Evolutionary conservation across 2,113 vertebrate species (phyloP).

Genomic region (Riparia riparia): DNA sequence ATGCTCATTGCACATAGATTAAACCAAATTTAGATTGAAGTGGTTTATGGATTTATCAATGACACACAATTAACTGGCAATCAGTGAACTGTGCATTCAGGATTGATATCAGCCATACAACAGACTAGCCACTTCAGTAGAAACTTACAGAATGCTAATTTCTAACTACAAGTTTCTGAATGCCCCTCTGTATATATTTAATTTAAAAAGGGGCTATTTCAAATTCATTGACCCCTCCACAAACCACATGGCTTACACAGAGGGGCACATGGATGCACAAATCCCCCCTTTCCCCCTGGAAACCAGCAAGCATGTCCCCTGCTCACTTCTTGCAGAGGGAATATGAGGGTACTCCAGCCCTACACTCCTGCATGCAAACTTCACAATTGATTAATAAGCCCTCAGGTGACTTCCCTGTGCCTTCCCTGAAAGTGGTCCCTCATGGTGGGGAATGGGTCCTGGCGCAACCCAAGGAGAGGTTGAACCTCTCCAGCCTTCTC

Average conservation of each 20-base stretch:
- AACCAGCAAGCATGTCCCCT: not conserved
- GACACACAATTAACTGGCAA: not conserved
- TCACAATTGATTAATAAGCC: not conserved
- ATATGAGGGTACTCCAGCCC: not conserved
- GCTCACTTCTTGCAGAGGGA: not conserved
- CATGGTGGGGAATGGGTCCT: not conserved
- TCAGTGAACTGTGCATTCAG: not conserved
- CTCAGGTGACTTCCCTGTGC: rapidly evolving
- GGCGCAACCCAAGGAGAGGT: rapidly evolving
- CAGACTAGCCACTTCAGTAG: not conserved
- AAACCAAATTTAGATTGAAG: not conserved
- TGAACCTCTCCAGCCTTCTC: not conserved
- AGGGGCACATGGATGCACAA: rapidly evolving
- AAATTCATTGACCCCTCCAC: not conserved
- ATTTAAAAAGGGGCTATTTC: not conserved
- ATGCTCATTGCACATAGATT: not conserved
- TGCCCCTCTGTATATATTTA: rapidly evolving
- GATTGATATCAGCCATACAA: not conserved
- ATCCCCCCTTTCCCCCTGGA: rapidly evolving
- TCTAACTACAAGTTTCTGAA: not conserved
- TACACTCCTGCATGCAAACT: not conserved
- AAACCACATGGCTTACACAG: not conserved
- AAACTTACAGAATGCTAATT: not conserved
- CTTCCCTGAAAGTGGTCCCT: not conserved
- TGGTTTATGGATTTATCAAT: conserved; percentile 24